Conservation (phyloP, 2,113 vertebrate species). For the Empidonax traillii region DNA sequence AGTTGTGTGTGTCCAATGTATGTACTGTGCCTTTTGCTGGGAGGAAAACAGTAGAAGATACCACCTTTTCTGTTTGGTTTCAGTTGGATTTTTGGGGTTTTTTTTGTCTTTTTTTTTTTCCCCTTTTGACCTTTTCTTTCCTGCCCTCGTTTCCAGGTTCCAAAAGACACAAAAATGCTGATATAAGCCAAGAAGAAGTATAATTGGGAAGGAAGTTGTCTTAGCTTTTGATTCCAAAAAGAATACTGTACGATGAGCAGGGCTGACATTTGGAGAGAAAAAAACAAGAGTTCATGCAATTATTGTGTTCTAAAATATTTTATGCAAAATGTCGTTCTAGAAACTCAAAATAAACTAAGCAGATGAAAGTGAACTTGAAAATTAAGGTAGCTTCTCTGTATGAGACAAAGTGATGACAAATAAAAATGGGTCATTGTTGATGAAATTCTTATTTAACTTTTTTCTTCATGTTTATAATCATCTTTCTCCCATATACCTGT, state of each 20-base stretch:
- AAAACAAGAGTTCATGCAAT: not conserved
- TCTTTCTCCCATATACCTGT: not conserved
- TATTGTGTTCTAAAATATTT: not conserved
- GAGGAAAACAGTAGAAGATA: not conserved
- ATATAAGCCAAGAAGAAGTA: not conserved
- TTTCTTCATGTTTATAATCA: not conserved
- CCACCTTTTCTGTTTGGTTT: not conserved
- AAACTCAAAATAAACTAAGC: not conserved
- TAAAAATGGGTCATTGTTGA: not conserved
- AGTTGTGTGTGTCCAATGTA: not conserved
- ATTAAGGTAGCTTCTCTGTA: not conserved
- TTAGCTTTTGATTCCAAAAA: not conserved
- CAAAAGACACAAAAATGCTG: not conserved
- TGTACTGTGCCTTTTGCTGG: not conserved
- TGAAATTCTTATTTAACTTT: not conserved
- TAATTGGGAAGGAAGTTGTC: not conserved
- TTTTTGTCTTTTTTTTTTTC: not conserved
- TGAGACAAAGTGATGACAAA: not conserved
- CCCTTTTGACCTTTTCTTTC: not conserved
- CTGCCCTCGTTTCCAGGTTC: not conserved
- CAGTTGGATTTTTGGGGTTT: not conserved
- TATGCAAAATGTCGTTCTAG: not conserved
- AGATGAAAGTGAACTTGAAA: not conserved
- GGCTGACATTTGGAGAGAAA: not conserved
- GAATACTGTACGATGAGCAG: not conserved